Base-by-base conservation (phyloP, 2,888 invertebrate genomes). In the Subacronicta megacephala region DNA sequence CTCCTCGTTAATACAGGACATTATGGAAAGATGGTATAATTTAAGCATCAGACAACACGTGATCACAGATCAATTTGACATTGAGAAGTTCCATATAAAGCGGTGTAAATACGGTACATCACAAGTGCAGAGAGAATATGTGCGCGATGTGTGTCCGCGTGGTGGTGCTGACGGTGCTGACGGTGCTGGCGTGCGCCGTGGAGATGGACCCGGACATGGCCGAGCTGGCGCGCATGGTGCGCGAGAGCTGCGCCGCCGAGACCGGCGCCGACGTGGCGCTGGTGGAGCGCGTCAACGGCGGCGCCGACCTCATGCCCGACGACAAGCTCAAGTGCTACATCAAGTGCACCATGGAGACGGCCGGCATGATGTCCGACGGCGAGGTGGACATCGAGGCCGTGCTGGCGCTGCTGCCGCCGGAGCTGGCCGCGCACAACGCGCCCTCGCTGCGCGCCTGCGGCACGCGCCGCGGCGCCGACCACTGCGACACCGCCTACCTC, bases 261-360 rank as follows among this genome's bases (percentile, higher is more conserved):
- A 87, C 86, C 0, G 88, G 85, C n/a, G 92, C 83, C 0, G 90
- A 90, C 68, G 5, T 81, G 13, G 55, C 77, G 37, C 77, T 91
- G 12, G 72, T 93, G 29, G 87, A 87, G 33, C 67, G 78, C 20
- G 82, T 92, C 1, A 89, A 93, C 75, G 84, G 53, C 5, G 93
- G 93, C n/a, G 83, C 84, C 0, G 83, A 82, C 12, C 74, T 93
- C 13, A 73, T 81, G 78, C 77, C 84, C 0, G 92, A 92, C 70
- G 67, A 70, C 0, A 82, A 81, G 57, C 80, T 93, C 46, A 90
- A 92, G 71, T 93, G 93, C 78, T 93, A 93, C 83, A 82, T 90
- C 63, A 91, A 92, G 73, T 93, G 93, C 73, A 80, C 86, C 16
- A 91, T 93, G 93, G 93, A 93, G 81, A 92, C 89, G 20, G 89